A percentile compares a stretch with the other conserved stretches of the same genome.
Conservation (phyloP, 2,797 vertebrate species). For the Sebastes oblongus region DNA sequence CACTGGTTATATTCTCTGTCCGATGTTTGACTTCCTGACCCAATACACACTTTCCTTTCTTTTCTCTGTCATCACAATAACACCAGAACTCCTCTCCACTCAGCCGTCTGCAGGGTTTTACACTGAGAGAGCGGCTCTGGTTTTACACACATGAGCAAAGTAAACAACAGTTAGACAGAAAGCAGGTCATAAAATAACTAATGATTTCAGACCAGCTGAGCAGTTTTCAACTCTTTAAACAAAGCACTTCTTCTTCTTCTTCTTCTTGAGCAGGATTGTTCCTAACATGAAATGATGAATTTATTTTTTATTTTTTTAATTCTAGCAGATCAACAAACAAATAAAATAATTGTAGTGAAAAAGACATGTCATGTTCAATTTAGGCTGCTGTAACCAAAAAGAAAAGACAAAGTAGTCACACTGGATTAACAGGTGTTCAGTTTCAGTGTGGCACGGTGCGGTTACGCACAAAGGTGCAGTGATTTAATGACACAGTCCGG, state of each 20-base stretch:
- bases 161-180: neutral
- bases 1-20: neutral
- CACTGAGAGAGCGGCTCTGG: neutral
- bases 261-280: neutral
- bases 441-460: neutral
- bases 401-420: neutral
- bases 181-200: neutral
- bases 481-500: neutral
- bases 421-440: neutral
- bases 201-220: neutral
- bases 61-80: conserved; percentile 7
- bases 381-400: neutral
- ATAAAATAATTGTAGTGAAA: neutral
- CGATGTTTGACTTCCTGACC: neutral
- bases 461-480: neutral
- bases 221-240: neutral
- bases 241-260: neutral
- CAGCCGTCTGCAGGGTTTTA: neutral
- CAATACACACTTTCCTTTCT: neutral
- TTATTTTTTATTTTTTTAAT: too few relatives aligned
- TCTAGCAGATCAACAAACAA: neutral
- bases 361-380: too few relatives aligned
- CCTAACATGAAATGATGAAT: too few relatives aligned
- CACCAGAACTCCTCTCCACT: neutral
- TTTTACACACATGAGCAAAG: conserved; percentile 23